Conservation (phyloP, 2,888 invertebrate species). For the Hemistola chrysoprasaria region DNA sequence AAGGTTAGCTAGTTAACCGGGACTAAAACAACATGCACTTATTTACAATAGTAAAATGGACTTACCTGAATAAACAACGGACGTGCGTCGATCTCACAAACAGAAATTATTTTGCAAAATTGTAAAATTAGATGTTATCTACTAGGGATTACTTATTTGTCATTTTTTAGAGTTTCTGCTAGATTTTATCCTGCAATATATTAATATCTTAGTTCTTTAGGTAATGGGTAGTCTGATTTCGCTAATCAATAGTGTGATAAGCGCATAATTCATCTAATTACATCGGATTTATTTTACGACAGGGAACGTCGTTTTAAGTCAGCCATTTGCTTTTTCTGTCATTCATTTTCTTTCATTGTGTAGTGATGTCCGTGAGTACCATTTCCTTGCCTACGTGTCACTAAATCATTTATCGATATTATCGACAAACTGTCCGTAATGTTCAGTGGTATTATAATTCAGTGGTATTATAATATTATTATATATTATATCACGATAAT, state of each 20-base stretch:
- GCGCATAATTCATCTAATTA: conserved; percentile 83
- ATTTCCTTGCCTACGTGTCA: conserved; percentile 13
- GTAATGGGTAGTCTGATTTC: conserved; percentile 75
- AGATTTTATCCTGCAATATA: conserved; percentile 65
- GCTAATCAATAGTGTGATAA: conserved; percentile 81
- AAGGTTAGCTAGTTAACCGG: conserved; percentile 12
- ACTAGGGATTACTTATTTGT: conserved; percentile 53
- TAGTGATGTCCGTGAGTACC: conserved; percentile 34
- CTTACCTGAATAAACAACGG: conserved; percentile 68
- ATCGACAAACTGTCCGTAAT: conserved; percentile 21
- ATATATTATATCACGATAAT: too few relatives aligned
- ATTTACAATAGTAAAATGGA: conserved; percentile 44
- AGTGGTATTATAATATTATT: too few relatives aligned
- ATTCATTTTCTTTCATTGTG: conserved; percentile 60
- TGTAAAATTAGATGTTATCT: conserved; percentile 56
- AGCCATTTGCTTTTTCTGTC: conserved; percentile 80
- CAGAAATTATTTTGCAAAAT: conserved; percentile 55
- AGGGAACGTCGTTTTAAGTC: conserved; percentile 74
- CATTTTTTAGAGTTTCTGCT: conserved; percentile 47
- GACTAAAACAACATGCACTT: conserved; percentile 26
- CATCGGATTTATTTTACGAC: conserved; percentile 78
- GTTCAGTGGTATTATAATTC: too few relatives aligned
- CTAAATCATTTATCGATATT: neutral
- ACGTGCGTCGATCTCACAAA: conserved; percentile 63
- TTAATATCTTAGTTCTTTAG: conserved; percentile 56